Evolutionary conservation across 1,140 invertebrate species (phyloP).

Genomic region (Drosophila punjabiensis): DNA sequence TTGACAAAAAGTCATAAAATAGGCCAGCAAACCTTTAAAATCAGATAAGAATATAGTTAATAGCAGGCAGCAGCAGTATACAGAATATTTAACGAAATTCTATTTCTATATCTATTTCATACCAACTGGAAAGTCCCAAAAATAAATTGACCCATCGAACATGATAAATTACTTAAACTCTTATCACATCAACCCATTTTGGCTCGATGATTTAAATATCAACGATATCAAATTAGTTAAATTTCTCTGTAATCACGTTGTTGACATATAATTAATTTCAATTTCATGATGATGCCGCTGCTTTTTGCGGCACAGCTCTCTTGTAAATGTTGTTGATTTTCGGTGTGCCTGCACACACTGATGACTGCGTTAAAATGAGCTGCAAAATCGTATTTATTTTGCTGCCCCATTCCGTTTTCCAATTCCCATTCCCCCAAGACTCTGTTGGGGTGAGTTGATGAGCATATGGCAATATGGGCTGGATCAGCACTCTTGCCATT

Average conservation of each 20-base stretch:
- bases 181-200: conserved; percentile 29
- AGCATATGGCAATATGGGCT: conserved; percentile 5
- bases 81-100: neutral
- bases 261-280: conserved; percentile 66
- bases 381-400: conserved; percentile 46
- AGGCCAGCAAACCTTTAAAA: conserved; percentile 10
- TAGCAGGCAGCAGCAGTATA: neutral
- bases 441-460: too few species aligned
- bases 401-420: conserved; percentile 23
- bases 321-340: conserved; percentile 41
- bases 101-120: neutral
- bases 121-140: conserved; percentile 9
- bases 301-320: conserved; percentile 17
- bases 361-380: conserved; percentile 48
- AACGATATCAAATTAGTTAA: conserved; percentile 42
- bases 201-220: conserved; percentile 9
- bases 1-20: conserved; percentile 18
- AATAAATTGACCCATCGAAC: conserved; percentile 32
- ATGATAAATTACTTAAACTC: conserved; percentile 35
- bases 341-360: conserved; percentile 18
- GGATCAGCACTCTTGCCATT: conserved; percentile 53
- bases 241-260: conserved; percentile 52
- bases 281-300: conserved; percentile 48
- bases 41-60: conserved; percentile 11
- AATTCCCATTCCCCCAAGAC: neutral